A percentile compares a stretch with the other conserved stretches of the same genome.
phyloP scores from a whole-genome alignment of 2,113 vertebrate genomes.

The Barnardius zonarius region DNA sequence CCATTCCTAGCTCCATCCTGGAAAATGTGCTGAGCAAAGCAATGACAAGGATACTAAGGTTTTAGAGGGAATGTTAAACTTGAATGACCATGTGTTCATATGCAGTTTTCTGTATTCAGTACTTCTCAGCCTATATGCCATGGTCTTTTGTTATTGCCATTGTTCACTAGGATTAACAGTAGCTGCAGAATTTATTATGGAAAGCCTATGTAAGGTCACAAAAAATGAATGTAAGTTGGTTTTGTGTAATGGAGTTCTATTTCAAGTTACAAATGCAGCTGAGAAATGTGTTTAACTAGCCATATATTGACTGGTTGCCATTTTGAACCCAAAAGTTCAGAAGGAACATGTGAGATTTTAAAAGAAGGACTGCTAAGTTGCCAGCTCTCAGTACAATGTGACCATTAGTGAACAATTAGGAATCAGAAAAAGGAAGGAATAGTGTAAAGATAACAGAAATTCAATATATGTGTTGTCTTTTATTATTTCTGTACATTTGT shows the following conservation, averaged over 20 bases:
- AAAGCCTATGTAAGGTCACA: neutral
- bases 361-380: neutral
- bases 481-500: neutral
- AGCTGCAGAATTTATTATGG: neutral
- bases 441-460: neutral
- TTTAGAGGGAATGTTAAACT: neutral
- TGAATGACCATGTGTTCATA: neutral
- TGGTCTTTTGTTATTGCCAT: neutral
- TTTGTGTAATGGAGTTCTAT: neutral
- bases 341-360: neutral
- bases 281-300: neutral
- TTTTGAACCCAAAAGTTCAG: neutral
- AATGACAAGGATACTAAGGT: neutral
- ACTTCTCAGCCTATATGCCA: neutral
- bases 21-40: neutral
- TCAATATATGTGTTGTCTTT: neutral
- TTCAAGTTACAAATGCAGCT: neutral
- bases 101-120: neutral
- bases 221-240: neutral
- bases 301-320: neutral
- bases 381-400: neutral
- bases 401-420: neutral
- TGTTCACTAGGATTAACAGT: neutral
- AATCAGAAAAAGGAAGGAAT: neutral
- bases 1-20: neutral